phyloP scores from a whole-genome alignment of 2,797 vertebrate species.

The Coracias cyanogaster region DNA sequence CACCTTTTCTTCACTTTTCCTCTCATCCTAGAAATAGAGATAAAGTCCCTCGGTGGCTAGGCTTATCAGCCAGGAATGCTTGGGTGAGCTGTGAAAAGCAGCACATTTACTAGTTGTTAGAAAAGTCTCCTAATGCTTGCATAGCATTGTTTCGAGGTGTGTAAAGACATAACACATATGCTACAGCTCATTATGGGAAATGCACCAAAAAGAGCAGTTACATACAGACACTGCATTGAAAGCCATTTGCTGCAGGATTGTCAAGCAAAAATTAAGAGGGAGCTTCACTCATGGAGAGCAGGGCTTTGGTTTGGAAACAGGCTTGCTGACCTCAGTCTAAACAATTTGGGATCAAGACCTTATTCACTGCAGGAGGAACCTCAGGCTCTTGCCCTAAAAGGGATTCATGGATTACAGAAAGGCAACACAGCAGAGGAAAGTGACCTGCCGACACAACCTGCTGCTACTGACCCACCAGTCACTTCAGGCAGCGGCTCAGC shows the following conservation, averaged over 20 bases:
- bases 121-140: slow-evolving; percentile 20
- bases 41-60: background rate
- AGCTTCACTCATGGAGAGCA: background rate
- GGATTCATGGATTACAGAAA: background rate
- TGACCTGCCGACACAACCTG: accelerated
- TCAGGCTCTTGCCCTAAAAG: background rate
- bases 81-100: slow-evolving; percentile 3
- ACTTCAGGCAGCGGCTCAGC: background rate
- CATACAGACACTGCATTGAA: background rate
- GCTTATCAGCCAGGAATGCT: background rate
- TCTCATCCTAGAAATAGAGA: slow-evolving; percentile 1
- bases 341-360: background rate
- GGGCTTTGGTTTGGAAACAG: background rate
- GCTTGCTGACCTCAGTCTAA: background rate
- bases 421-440: background rate
- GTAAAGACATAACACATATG: slow-evolving; percentile 9
- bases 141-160: slow-evolving; percentile 39
- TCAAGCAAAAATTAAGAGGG: background rate
- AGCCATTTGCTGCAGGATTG: background rate
- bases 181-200: background rate
- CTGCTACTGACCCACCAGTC: background rate
- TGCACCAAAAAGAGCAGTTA: slow-evolving; percentile 9
- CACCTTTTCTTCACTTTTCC: background rate
- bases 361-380: background rate
- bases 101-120: slow-evolving; percentile 11